These are phyloP conservation scores for Erythrolamprus reginae DNA, from an alignment of 2,113 vertebrate species.

Conservation along the genomic window DNA sequence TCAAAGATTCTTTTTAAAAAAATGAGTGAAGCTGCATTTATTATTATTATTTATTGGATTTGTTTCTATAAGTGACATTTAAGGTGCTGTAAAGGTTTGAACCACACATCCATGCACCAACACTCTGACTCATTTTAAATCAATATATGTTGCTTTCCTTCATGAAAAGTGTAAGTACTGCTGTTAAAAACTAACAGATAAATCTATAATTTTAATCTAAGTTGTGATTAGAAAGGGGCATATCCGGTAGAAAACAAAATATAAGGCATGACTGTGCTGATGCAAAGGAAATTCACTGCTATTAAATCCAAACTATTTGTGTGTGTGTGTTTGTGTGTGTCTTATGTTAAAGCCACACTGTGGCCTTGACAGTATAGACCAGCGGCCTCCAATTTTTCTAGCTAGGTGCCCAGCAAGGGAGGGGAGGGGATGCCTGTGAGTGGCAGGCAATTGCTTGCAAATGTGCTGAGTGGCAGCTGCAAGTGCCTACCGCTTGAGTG, in stretches of 20 bases:
- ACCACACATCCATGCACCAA: neutral
- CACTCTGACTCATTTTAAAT: neutral
- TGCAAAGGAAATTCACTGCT: neutral
- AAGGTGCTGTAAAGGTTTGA: neutral
- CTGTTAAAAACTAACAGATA: neutral
- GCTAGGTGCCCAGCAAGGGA: neutral
- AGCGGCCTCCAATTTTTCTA: neutral
- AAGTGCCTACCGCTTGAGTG: neutral
- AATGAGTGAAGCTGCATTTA: neutral
- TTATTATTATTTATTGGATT: too few relatives aligned
- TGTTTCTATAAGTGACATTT: neutral
- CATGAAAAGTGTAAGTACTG: neutral
- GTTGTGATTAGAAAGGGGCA: neutral
- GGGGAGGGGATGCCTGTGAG: neutral
- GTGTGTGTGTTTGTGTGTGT: neutral
- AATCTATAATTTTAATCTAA: neutral
- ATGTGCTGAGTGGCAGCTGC: neutral
- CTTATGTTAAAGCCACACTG: neutral
- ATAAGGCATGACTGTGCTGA: neutral
- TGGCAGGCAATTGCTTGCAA: fast-evolving
- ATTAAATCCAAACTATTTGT: neutral
- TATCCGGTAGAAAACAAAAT: neutral
- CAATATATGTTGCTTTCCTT: neutral
- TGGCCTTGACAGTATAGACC: neutral
- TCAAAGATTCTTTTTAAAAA: neutral